Evolutionary conservation across 1,140 invertebrate species (phyloP).

Genomic region (Onthophagus taurus): DNA sequence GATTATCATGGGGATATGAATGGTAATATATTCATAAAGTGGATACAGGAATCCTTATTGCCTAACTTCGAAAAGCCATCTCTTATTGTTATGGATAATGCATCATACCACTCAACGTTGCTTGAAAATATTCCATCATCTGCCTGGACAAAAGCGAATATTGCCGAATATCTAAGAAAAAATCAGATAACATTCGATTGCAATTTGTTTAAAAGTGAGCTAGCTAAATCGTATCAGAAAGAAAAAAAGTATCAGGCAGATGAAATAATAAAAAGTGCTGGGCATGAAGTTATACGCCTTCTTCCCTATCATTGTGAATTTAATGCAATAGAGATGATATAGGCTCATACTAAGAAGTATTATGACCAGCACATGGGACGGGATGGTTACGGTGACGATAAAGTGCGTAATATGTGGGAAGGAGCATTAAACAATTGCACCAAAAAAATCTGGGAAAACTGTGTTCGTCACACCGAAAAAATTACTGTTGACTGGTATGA

Average conservation of each 20-base stretch:
- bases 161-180: slow-evolving; percentile 2
- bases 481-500: not conserved
- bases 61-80: slow-evolving; percentile 9
- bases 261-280: not conserved
- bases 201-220: slow-evolving; percentile 3
- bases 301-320: too few relatives aligned
- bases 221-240: not conserved
- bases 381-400: not conserved
- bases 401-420: not conserved
- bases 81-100: slow-evolving; percentile 13
- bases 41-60: slow-evolving; percentile 6
- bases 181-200: not conserved
- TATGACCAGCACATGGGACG: not conserved
- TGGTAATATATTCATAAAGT: not conserved
- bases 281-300: slow-evolving; percentile 3
- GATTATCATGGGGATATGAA: slow-evolving; percentile 12
- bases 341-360: too few relatives aligned
- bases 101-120: slow-evolving; percentile 10
- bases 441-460: not conserved
- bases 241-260: slow-evolving; percentile 1
- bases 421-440: not conserved
- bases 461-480: not conserved
- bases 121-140: slow-evolving; percentile 3
- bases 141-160: slow-evolving; percentile 6
- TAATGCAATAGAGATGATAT: slow-evolving; percentile 1